phyloP scores from a whole-genome alignment of 2,113 vertebrate genomes.

The Eudyptes chrysolophus region DNA sequence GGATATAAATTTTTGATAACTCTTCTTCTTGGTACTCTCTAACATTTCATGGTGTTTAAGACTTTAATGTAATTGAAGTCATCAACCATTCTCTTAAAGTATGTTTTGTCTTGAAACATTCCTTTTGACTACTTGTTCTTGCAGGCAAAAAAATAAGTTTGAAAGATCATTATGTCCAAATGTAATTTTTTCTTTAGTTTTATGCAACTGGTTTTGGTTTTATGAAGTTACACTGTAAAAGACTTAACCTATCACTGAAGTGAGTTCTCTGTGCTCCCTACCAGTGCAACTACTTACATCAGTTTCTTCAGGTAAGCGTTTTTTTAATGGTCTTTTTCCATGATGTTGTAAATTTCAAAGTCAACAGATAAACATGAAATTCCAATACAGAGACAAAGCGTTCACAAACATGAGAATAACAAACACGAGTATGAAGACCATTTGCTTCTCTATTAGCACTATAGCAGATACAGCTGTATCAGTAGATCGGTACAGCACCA shows the following conservation, averaged over 20 bases:
- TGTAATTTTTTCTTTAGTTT: neutral
- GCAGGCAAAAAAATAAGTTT: neutral
- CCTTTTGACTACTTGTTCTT: neutral
- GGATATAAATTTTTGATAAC: neutral
- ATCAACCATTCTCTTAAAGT: neutral
- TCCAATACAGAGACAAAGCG: neutral
- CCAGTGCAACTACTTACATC: neutral
- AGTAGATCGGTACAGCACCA: neutral
- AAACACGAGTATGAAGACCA: neutral
- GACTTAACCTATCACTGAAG: neutral
- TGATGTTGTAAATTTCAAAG: neutral
- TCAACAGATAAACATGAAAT: neutral
- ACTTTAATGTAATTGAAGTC: neutral
- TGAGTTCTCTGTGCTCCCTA: neutral
- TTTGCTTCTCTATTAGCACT: neutral
- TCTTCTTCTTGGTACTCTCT: neutral
- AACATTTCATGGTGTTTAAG: neutral
- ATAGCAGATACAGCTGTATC: neutral
- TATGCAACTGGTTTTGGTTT: neutral
- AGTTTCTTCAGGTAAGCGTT: neutral
- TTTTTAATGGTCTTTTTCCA: neutral
- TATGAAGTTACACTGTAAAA: neutral
- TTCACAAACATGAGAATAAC: neutral
- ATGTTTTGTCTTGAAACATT: neutral
- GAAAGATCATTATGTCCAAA: neutral